Percentiles rank a stretch among this genome's conserved stretches.
phyloP scores from a whole-genome alignment of 2,797 vertebrate species.

The Neostethus bicornis region DNA sequence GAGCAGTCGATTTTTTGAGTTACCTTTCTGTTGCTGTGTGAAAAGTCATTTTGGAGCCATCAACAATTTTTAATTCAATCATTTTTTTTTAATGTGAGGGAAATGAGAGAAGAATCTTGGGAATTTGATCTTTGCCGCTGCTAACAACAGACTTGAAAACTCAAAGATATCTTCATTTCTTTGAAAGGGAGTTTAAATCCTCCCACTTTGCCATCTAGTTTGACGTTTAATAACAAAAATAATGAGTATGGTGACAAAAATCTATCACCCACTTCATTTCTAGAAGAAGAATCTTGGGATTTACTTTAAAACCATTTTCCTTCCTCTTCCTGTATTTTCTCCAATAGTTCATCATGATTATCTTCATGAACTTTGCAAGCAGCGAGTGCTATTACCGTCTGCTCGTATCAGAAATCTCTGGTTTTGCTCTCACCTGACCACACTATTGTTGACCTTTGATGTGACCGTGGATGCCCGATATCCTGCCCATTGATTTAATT shows the following conservation, averaged over 20 bases:
- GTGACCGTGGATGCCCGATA: constrained; percentile 12
- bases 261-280: too few species aligned
- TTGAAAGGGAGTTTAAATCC: constrained; percentile 22
- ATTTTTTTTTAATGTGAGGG: not conserved
- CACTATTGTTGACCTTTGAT: constrained; percentile 11
- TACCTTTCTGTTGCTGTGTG: constrained; percentile 14
- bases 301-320: constrained; percentile 3
- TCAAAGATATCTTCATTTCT: constrained; percentile 10
- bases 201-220: constrained; percentile 25
- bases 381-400: not conserved
- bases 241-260: constrained; percentile 36
- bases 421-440: constrained; percentile 6
- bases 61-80: not conserved
- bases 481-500: constrained; percentile 17
- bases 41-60: constrained; percentile 4
- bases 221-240: constrained; percentile 57
- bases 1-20: not conserved
- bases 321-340: not conserved
- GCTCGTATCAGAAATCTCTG: not conserved
- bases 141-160: constrained; percentile 14
- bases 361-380: constrained; percentile 10
- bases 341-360: not conserved
- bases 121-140: constrained; percentile 2
- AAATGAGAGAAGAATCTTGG: not conserved
- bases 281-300: too few species aligned